Conservation (phyloP, 2,888 invertebrate species). For the Drosophila acutilabella region DNA sequence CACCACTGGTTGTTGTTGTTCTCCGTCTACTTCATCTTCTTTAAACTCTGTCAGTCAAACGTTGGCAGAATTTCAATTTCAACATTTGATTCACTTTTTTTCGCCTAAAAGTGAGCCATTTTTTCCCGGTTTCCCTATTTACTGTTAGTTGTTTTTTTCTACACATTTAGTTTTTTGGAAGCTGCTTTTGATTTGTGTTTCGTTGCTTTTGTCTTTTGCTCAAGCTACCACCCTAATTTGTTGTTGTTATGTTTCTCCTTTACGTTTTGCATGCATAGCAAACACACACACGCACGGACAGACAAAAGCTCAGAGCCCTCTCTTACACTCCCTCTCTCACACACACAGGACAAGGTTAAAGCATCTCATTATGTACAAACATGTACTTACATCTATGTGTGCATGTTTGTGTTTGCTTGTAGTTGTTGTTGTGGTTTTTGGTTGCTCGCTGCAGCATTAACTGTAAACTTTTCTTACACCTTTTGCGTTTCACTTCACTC, state of each 20-base stretch:
- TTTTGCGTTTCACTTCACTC: slow-evolving; percentile 58
- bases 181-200: slow-evolving; percentile 67
- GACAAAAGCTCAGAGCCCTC: slow-evolving; percentile 20
- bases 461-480: slow-evolving; percentile 53
- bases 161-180: slow-evolving; percentile 19
- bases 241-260: slow-evolving; percentile 42
- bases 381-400: slow-evolving; percentile 31
- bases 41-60: slow-evolving; percentile 4
- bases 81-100: slow-evolving; percentile 36
- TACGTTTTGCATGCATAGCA: slow-evolving; percentile 70
- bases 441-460: slow-evolving; percentile 20
- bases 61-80: slow-evolving; percentile 57
- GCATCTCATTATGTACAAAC: slow-evolving; percentile 61
- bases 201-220: slow-evolving; percentile 66
- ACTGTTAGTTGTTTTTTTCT: slow-evolving; percentile 15
- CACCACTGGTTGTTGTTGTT: slow-evolving; percentile 14
- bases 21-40: not conserved
- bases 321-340: slow-evolving; percentile 13
- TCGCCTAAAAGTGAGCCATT: slow-evolving; percentile 74
- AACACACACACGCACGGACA: slow-evolving; percentile 26
- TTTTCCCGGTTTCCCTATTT: not conserved
- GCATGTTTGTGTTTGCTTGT: slow-evolving; percentile 15
- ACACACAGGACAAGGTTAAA: slow-evolving; percentile 37
- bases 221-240: slow-evolving; percentile 67
- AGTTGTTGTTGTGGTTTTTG: slow-evolving; percentile 2